A percentile compares a stretch with the other conserved stretches of the same genome.
Evolutionary conservation across 2,797 vertebrate species (phyloP).

Genomic region (Acrossocheilus fasciatus): DNA sequence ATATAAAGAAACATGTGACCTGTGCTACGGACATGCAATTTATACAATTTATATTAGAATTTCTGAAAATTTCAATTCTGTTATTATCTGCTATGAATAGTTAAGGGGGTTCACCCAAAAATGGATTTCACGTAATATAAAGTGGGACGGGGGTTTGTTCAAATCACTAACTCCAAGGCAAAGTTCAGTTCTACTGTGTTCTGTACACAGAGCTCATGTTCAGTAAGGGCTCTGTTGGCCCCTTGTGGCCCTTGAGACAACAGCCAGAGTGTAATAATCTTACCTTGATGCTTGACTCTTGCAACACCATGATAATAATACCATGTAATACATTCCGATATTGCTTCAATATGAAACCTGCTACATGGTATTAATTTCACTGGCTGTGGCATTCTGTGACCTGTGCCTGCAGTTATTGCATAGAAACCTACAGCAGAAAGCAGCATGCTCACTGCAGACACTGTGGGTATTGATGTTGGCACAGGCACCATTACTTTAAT

Average conservation of each 20-base stretch:
- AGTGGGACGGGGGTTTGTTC: background rate
- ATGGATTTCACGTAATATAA: background rate
- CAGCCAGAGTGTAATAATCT: slow-evolving; percentile 60
- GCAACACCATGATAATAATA: slow-evolving; percentile 60
- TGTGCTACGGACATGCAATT: no score
- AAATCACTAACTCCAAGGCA: background rate
- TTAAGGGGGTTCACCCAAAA: background rate
- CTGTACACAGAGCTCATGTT: background rate
- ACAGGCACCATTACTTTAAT: background rate
- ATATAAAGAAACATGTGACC: no score
- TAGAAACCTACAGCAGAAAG: background rate
- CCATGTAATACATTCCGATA: slow-evolving; percentile 53
- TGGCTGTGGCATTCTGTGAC: slow-evolving; percentile 50
- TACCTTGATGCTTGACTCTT: slow-evolving; percentile 52
- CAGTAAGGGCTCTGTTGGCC: background rate
- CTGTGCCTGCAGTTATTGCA: slow-evolving; percentile 40
- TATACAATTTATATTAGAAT: background rate
- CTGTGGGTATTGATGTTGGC: background rate
- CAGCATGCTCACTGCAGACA: background rate
- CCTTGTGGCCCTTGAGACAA: background rate
- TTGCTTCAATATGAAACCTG: slow-evolving; percentile 58
- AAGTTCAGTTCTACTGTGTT: background rate
- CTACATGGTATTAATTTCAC: slow-evolving; percentile 59
- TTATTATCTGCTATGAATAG: background rate
- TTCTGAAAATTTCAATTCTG: background rate